These are phyloP conservation scores for Agrochola macilenta DNA, from an alignment of 2,888 invertebrate genomes.

Conservation along the genomic window DNA sequence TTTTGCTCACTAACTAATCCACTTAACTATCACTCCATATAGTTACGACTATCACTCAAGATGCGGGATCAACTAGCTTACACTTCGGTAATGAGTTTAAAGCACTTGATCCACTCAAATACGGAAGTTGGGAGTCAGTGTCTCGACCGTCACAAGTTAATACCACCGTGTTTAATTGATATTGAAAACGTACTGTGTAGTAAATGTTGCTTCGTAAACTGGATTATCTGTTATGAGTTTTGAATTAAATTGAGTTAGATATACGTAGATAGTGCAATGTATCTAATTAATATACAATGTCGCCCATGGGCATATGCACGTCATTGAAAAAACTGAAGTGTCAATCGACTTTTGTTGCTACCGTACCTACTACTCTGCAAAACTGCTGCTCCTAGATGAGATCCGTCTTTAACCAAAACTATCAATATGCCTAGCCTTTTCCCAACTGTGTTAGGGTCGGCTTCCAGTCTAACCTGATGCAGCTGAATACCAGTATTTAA, in stretches of 20 bases:
- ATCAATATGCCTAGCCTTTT: too few relatives aligned
- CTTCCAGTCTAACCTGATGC: too few relatives aligned
- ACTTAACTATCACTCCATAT: neutral
- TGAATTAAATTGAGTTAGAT: neutral
- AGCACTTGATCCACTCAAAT: slow-evolving; percentile 31
- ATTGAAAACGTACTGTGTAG: neutral
- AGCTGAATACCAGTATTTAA: too few relatives aligned
- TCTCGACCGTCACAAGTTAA: slow-evolving; percentile 27
- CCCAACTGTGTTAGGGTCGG: too few relatives aligned
- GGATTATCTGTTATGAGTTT: neutral
- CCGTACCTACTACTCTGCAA: too few relatives aligned
- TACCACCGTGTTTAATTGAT: slow-evolving; percentile 13
- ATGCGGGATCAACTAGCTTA: slow-evolving; percentile 24
- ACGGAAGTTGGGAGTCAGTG: slow-evolving; percentile 25
- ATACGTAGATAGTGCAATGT: neutral
- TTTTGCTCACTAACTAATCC: neutral
- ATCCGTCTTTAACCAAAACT: too few relatives aligned
- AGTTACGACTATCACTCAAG: slow-evolving; percentile 25
- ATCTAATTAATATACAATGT: neutral
- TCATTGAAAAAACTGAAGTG: too few relatives aligned
- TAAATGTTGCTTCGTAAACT: slow-evolving; percentile 14
- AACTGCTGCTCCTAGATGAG: too few relatives aligned
- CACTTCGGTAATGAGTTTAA: slow-evolving; percentile 19
- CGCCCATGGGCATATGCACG: too few relatives aligned
- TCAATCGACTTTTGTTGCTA: too few relatives aligned